These are phyloP conservation scores for Tetranychus urticae DNA, from an alignment of 1,140 invertebrate species.

Conservation along the genomic window DNA sequence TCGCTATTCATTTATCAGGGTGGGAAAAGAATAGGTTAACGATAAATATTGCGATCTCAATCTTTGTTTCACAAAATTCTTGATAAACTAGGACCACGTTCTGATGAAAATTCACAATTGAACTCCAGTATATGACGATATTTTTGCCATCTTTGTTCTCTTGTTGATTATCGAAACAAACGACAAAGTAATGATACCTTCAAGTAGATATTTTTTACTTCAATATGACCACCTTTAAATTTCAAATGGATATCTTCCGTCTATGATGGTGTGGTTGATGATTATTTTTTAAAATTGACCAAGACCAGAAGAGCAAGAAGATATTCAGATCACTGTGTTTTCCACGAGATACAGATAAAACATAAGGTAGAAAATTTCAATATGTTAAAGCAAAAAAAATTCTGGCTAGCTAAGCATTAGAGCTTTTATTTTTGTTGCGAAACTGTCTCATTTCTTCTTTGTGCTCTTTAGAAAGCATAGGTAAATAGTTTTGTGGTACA, in stretches of 20 bases:
- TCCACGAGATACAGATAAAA: conserved; percentile 41
- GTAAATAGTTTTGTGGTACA: neutral
- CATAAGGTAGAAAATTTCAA: conserved; percentile 29
- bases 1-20: conserved; percentile 78
- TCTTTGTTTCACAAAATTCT: conserved; percentile 62
- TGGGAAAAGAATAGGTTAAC: conserved; percentile 65
- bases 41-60: conserved; percentile 47
- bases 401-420: neutral
- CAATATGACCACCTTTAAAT: conserved; percentile 78
- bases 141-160: neutral
- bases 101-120: conserved; percentile 93
- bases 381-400: no score
- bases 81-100: conserved; percentile 57
- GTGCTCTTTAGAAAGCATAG: neutral
- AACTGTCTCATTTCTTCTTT: neutral
- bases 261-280: conserved; percentile 31
- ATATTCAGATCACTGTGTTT: conserved; percentile 63
- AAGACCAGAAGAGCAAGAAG: conserved; percentile 35
- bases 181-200: conserved; percentile 29
- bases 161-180: conserved; percentile 24
- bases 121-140: conserved; percentile 65
- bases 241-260: conserved; percentile 79
- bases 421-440: neutral
- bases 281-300: conserved; percentile 38
- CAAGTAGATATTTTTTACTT: conserved; percentile 53